phyloP scores from a whole-genome alignment of 2,113 vertebrate genomes.

The Lamprotornis superbus region DNA sequence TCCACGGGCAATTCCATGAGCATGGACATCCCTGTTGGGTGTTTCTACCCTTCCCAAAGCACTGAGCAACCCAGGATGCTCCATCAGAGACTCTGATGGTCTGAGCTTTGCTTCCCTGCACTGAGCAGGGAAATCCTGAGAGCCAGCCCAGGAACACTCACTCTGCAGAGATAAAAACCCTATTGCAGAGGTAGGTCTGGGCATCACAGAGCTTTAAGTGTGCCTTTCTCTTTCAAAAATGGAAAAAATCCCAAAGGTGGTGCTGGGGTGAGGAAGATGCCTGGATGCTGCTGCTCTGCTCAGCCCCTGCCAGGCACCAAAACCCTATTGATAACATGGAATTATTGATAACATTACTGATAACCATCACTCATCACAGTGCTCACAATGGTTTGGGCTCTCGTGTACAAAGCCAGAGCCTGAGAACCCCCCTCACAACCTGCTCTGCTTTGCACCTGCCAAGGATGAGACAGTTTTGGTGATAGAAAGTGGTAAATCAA shows the following conservation, averaged over 20 bases:
- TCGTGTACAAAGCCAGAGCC: accelerated
- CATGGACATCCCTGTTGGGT: accelerated
- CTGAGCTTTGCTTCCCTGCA: background rate
- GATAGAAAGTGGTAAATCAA: background rate
- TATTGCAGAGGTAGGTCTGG: background rate
- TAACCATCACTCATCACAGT: accelerated
- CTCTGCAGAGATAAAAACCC: background rate
- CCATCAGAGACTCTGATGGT: background rate
- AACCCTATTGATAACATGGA: accelerated
- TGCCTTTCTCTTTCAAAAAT: background rate
- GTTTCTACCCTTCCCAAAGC: background rate
- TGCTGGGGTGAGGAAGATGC: background rate
- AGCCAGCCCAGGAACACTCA: background rate
- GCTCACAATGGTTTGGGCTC: background rate
- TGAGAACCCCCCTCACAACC: background rate
- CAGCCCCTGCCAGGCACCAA: background rate
- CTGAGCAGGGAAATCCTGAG: background rate
- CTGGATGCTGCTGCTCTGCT: background rate
- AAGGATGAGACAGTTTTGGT: background rate
- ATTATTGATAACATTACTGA: accelerated
- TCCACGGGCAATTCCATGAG: accelerated
- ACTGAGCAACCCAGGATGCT: accelerated
- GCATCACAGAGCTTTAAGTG: background rate
- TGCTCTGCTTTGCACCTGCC: background rate
- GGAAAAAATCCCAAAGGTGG: background rate